Evolutionary conservation across 2,888 invertebrate species (phyloP).

Genomic region (Ormia ochracea): DNA sequence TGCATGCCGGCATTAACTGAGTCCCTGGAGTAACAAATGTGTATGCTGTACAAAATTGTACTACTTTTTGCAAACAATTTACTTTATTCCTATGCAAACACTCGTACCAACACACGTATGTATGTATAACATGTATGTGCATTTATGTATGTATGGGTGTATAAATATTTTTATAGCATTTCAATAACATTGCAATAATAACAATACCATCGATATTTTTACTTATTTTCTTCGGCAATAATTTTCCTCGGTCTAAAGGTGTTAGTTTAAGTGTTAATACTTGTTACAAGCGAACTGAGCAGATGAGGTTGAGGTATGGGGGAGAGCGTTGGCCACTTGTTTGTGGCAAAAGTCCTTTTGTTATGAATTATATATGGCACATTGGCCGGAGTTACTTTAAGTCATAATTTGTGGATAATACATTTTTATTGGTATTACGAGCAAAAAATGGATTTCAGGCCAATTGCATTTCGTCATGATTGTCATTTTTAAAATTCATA

Average conservation of each 20-base stretch:
- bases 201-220: conserved; percentile 44
- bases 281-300: background rate
- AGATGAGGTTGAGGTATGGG: background rate
- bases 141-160: background rate
- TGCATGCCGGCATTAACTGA: background rate
- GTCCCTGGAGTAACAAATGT: conserved; percentile 55
- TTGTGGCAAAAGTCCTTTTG: conserved; percentile 7
- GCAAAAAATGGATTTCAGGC: background rate
- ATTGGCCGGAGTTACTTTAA: conserved; percentile 6
- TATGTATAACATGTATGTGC: background rate
- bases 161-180: conserved; percentile 48
- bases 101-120: too few relatives aligned
- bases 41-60: background rate
- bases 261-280: conserved; percentile 54
- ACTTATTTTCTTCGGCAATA: background rate
- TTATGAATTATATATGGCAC: conserved; percentile 17
- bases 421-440: background rate
- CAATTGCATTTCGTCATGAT: conserved; percentile 36
- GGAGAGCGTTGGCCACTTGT: background rate
- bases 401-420: background rate
- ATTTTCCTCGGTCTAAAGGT: conserved; percentile 25
- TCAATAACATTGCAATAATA: conserved; percentile 54
- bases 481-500: conserved; percentile 26
- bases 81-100: background rate
- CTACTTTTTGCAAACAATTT: conserved; percentile 37